Evolutionary conservation across 2,888 invertebrate species (phyloP).

Genomic region (Andrena marginata): DNA sequence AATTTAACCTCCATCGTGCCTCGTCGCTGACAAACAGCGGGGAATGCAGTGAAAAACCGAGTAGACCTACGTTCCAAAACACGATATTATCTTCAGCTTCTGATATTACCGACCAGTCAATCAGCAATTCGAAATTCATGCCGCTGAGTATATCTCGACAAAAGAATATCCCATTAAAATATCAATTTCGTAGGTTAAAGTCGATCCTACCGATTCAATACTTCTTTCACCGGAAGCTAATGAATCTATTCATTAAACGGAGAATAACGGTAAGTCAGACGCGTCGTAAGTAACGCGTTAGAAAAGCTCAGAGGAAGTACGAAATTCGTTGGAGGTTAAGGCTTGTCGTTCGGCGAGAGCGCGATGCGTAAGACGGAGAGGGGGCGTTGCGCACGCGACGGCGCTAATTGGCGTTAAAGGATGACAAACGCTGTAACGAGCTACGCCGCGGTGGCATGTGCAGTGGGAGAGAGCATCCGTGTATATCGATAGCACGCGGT

Average conservation of each 20-base stretch:
- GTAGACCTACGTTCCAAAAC: neutral
- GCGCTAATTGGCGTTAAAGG: slow-evolving; percentile 59
- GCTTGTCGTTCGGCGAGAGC: neutral
- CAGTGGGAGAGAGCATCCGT: slow-evolving; percentile 26
- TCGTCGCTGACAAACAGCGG: neutral
- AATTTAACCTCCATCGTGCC: slow-evolving; percentile 27
- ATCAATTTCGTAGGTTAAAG: no score
- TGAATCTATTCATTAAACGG: slow-evolving; percentile 16
- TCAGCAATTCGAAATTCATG: no score
- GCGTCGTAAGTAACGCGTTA: slow-evolving; percentile 11
- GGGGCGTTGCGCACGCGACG: slow-evolving; percentile 34
- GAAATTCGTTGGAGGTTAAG: slow-evolving; percentile 21
- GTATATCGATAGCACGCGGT: slow-evolving; percentile 56
- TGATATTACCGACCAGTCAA: no score
- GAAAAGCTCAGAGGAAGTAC: neutral
- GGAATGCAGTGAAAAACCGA: slow-evolving; percentile 2
- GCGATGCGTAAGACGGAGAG: slow-evolving; percentile 15
- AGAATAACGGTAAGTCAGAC: neutral
- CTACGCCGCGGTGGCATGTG: neutral
- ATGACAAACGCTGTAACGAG: slow-evolving; percentile 55
- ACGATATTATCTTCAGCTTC: neutral
- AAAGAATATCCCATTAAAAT: no score
- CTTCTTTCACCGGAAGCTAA: neutral
- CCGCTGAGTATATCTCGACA: no score
- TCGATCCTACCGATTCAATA: no score